Evolutionary conservation across 2,113 vertebrate species (phyloP).

Genomic region (Misgurnus anguillicaudatus): DNA sequence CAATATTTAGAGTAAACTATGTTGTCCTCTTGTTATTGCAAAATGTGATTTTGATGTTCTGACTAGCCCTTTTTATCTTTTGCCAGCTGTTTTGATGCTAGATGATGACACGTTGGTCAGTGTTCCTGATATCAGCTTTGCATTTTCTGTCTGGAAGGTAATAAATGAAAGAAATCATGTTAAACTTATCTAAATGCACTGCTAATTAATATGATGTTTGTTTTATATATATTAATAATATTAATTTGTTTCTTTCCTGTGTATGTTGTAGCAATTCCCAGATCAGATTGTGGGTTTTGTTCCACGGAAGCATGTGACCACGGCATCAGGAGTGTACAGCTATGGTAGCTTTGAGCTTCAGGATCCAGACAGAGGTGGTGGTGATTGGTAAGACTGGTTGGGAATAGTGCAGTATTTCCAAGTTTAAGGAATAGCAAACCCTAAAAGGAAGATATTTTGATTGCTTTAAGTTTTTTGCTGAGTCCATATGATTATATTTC

Average conservation of each 20-base stretch:
- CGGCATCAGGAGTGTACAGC: conserved; percentile 82
- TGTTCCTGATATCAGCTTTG: conserved; percentile 88
- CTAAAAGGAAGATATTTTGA: too few relatives aligned
- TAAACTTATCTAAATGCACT: background rate
- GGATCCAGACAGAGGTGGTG: conserved; percentile 77
- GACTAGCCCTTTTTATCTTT: background rate
- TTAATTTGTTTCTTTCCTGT: background rate
- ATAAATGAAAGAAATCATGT: conserved; percentile 39
- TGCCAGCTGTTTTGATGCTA: conserved; percentile 88
- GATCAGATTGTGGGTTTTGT: conserved; percentile 97
- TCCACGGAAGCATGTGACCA: conserved; percentile 87
- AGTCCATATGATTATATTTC: too few relatives aligned
- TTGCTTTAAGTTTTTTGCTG: too few relatives aligned
- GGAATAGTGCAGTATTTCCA: background rate
- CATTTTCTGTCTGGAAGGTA: conserved; percentile 97
- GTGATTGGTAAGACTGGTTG: conserved; percentile 72
- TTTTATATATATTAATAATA: too few relatives aligned
- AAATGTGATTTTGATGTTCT: background rate
- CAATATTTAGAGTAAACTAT: too few relatives aligned
- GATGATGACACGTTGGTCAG: conserved; percentile 92
- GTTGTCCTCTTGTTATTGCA: too few relatives aligned
- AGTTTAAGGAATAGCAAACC: background rate
- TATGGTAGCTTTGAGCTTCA: conserved; percentile 92
- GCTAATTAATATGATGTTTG: too few relatives aligned
- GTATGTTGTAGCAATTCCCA: conserved; percentile 85